phyloP scores from a whole-genome alignment of 2,113 vertebrate species.

The Oceanodroma tethys region DNA sequence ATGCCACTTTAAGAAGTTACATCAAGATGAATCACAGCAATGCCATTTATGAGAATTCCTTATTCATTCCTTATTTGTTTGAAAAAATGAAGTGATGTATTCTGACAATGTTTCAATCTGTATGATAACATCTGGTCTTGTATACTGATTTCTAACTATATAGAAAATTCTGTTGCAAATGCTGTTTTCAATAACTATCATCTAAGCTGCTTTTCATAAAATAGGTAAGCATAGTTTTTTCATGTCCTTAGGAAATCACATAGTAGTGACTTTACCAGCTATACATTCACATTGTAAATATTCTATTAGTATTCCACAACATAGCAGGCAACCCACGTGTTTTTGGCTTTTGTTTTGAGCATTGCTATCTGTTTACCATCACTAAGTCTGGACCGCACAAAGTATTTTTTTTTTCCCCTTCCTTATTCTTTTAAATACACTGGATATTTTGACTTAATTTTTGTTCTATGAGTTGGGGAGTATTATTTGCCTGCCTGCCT shows the following conservation, averaged over 20 bases:
- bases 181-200: neutral
- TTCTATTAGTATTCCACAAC: neutral
- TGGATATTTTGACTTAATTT: neutral
- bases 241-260: neutral
- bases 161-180: neutral
- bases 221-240: neutral
- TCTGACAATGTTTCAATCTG: neutral
- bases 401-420: neutral
- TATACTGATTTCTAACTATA: neutral
- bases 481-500: neutral
- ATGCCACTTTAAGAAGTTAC: neutral
- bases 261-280: neutral
- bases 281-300: neutral
- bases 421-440: neutral
- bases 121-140: neutral
- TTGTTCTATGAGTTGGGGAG: neutral
- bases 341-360: neutral
- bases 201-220: neutral
- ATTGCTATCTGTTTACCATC: neutral
- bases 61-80: neutral
- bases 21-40: neutral
- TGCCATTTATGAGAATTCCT: neutral
- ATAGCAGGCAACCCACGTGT: neutral
- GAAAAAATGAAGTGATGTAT: neutral
- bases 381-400: neutral